Evolutionary conservation across 2,113 vertebrate species (phyloP).

Genomic region (Pongo pygmaeus): DNA sequence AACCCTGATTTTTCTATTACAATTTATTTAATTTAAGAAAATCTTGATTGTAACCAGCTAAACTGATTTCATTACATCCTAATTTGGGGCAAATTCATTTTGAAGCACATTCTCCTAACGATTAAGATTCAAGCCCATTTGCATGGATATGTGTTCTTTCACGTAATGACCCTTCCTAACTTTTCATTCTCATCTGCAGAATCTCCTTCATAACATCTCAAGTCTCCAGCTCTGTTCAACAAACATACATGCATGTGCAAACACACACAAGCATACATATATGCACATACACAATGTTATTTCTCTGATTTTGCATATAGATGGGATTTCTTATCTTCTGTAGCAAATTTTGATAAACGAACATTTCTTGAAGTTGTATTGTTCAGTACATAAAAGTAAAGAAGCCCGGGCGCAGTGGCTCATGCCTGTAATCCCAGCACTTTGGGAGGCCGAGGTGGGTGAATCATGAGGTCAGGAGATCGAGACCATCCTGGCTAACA

Average conservation of each 20-base stretch:
- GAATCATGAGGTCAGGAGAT: too few relatives aligned
- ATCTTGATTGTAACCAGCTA: background rate
- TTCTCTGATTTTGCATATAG: background rate
- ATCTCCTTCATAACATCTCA: background rate
- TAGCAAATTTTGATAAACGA: background rate
- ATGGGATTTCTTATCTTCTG: background rate
- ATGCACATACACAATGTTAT: background rate
- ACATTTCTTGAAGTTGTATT: background rate
- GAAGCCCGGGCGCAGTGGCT: too few relatives aligned
- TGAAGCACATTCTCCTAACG: background rate
- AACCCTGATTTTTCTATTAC: background rate
- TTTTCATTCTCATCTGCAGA: background rate
- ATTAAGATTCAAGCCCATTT: background rate
- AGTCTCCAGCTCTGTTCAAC: too few relatives aligned
- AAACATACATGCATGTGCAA: accelerated
- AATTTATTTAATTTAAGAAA: background rate
- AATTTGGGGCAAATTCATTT: background rate
- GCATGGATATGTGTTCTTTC: background rate
- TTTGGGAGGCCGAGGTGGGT: too few relatives aligned
- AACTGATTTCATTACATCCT: background rate
- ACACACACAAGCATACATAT: accelerated
- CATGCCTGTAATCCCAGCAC: too few relatives aligned
- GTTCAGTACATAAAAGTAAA: background rate
- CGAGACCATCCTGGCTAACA: too few relatives aligned
- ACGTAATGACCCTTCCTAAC: background rate